phyloP scores from a whole-genome alignment of 2,113 vertebrate species.

The Antechinus flavipes region DNA sequence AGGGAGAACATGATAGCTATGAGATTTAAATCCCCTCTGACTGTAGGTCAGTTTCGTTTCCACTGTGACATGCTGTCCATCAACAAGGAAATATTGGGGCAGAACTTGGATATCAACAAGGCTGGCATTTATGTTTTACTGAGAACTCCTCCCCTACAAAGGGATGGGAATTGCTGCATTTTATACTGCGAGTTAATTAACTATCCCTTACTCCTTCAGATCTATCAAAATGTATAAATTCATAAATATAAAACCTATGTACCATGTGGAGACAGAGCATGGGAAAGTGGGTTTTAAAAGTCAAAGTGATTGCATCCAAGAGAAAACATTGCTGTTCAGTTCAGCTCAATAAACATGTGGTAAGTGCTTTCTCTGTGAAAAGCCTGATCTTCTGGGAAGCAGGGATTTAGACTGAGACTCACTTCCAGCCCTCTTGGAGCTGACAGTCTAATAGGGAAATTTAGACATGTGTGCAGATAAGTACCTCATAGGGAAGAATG shows the following conservation, averaged over 20 bases:
- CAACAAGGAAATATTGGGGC: not conserved
- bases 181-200: not conserved
- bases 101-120: not conserved
- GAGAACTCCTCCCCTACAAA: not conserved
- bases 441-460: not conserved
- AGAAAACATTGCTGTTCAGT: not conserved
- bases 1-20: not conserved
- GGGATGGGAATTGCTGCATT: not conserved
- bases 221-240: not conserved
- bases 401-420: not conserved
- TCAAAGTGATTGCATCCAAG: not conserved
- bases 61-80: not conserved
- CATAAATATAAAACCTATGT: not conserved
- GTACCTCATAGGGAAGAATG: not conserved
- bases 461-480: not conserved
- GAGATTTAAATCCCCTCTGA: not conserved
- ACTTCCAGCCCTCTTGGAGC: not conserved
- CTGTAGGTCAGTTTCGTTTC: not conserved
- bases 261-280: not conserved
- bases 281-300: not conserved
- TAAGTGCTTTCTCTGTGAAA: not conserved
- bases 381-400: not conserved
- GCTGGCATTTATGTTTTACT: not conserved
- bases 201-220: not conserved
- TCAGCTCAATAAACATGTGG: not conserved